phyloP scores from a whole-genome alignment of 2,113 vertebrate genomes.

The Podarcis raffonei region DNA sequence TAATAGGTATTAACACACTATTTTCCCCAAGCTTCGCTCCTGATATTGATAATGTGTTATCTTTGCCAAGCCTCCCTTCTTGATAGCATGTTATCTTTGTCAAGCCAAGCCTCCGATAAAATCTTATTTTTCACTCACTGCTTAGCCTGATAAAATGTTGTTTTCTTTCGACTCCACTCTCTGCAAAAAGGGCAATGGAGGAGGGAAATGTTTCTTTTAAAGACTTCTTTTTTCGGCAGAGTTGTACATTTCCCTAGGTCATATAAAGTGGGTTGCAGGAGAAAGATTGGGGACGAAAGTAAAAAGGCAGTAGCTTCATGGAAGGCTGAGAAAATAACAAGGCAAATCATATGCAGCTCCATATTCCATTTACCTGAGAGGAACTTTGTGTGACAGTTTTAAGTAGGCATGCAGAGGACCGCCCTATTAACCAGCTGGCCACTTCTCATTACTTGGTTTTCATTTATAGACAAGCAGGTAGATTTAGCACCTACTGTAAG shows the following conservation, averaged over 20 bases:
- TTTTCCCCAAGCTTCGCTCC: conserved; percentile 68
- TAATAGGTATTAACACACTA: conserved; percentile 69
- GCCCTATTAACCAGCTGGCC: too few relatives aligned
- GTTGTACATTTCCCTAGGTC: conserved; percentile 35
- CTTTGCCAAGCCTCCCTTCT: conserved; percentile 67
- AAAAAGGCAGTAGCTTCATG: not conserved
- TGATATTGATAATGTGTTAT: conserved; percentile 68
- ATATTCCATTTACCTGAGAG: too few relatives aligned
- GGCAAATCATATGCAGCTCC: conserved; percentile 5
- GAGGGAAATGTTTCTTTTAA: conserved; percentile 40
- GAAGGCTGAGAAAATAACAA: not conserved
- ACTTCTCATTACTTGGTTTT: conserved; percentile 35
- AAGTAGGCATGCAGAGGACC: too few relatives aligned
- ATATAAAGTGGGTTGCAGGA: conserved; percentile 37
- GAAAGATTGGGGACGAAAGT: conserved; percentile 1
- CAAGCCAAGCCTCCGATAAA: conserved; percentile 66
- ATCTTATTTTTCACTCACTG: conserved; percentile 58
- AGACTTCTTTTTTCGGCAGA: conserved; percentile 21
- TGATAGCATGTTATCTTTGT: conserved; percentile 68
- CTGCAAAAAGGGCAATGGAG: conserved; percentile 8
- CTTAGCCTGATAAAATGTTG: conserved; percentile 60
- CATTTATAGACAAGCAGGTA: conserved; percentile 39
- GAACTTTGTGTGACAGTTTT: too few relatives aligned
- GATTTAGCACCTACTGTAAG: conserved; percentile 7
- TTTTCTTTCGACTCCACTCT: conserved; percentile 55